Evolutionary conservation across 2,113 vertebrate genomes (phyloP), one percentile per base, ranked within the genome.

Genomic region (Pavo muticus): DNA sequence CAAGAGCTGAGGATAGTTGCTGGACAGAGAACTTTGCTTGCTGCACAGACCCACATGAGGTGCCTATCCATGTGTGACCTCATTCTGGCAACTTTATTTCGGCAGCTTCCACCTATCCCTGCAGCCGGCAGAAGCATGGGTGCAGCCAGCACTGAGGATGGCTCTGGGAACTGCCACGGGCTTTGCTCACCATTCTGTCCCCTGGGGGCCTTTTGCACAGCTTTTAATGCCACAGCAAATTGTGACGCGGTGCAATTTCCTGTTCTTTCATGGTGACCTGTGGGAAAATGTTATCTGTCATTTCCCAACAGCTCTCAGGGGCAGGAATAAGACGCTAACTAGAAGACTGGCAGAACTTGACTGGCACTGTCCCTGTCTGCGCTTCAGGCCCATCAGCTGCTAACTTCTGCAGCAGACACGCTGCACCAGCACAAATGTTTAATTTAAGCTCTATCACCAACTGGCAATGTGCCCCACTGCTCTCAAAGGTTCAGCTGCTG

Each of bases 171-270:
- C 65, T 76, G 32, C 81, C 14, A 18, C 10, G 27, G 70, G 50
- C 54, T 94, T 90, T 90, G 32, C 50, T 63, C 52, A 59, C 42
- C 11, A 8, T 56, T 35, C 64, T 86, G 77, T 64, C 80, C 69
- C 84, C 67, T 88, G n/a, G 60, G 59, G 32, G 42, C 45, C 57
- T 24, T 14, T 59, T 56, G 20, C 23, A 10, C 44, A 10, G 21
- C 39, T 56, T 44, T 47, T 18, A 3, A 63, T 17, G 5, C 30
- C 50, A 48, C 21, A 48, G 30, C 61, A 86, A 60, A 59, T 67
- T 91, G 50, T 47, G 77, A 6, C 30, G 35, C 69, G n/a, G 14
- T 65, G 80, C n/a, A 65, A 67, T 74, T 96, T 95, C 69, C 42
- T 3, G 0, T 82, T 93, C 37, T 95, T 83, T 85, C 74, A 80